Base-by-base conservation (phyloP, 1,140 invertebrate genomes). In the Epicauta chinensis region DNA sequence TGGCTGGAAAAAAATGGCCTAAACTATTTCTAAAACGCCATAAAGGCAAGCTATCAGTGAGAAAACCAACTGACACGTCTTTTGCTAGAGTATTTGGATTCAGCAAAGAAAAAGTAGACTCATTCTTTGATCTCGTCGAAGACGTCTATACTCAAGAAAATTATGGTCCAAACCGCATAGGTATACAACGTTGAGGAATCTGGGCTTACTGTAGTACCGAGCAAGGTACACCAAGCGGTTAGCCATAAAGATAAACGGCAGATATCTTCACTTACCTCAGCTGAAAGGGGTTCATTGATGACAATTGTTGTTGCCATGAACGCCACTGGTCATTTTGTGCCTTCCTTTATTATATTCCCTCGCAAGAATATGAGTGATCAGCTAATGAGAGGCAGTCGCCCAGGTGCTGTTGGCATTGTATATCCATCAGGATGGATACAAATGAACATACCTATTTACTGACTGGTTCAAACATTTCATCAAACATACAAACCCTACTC, bases 111-210 rank as follows among this genome's bases (percentile, higher is more conserved):
- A 65, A 60, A 32, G 59, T 62, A 34, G 48, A 62, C 2, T 35
- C 46, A 13, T 71, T 69, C 58, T 71, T 63, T 55, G 32, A 64
- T 13, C 56, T 65, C 13, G 38, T 69, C 5, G 55, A 65, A 56
- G 50, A 51, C 2, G 41, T 58, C 31, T 61, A 56, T 30, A 29
- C 37, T 6, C 60, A 64, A 62, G 16, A 51, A 37, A 60, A 62
- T 14, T 68, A 50, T 60, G 38, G 58, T 45, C 35, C 62, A 41
- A 42, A 62, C 9, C 48, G 64, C 36, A 62, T 71, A n/a, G n/a
- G n/a, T n/a, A 16, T 71, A 58, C 46, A 71, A 69, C 52, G 62
- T 70, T 9, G 62, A 70, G 41, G 67, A 71, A 55, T 63, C 61
- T 2, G 67, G 66, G 16, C 17, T 69, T 1, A 51, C 57, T 29